Base-by-base conservation (phyloP, 2,888 invertebrate genomes). In the Coleophora flavipennella region DNA sequence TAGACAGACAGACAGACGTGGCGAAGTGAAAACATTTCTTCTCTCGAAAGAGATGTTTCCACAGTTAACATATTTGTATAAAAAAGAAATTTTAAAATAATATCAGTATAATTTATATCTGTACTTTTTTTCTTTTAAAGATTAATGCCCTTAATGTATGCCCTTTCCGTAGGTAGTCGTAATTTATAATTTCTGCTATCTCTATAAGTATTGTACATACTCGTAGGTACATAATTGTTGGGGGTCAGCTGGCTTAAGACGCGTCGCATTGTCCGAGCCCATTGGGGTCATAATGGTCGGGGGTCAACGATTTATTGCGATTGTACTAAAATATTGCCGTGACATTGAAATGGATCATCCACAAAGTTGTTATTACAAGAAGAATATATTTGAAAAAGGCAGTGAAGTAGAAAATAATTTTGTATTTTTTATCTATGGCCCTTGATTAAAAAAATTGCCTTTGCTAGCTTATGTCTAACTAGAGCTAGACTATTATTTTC, bases 101-200 rank as follows among this genome's bases (percentile, higher is more conserved):
- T n/a, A n/a, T n/a, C n/a, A n/a, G n/a, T n/a, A n/a, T n/a, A n/a
- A n/a, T n/a, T n/a, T n/a, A 6, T 20, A 20, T 4, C 20, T 20
- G 20, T 20, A 20, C 20, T 20, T 20, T 20, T 20, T 20, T 20
- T 20, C 3, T 55, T 51, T 50, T 43, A 59, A 57, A 32, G 39
- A 33, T 48, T 43, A 43, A 35, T 36, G 9, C n/a, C n/a, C n/a
- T n/a, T n/a, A n/a, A n/a, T n/a, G n/a, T n/a, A n/a, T n/a, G 13
- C 13, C 11, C 13, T 33, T 8, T 33, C 33, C 33, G 9, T 11
- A 1, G 8, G 31, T 2, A 9, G 11, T 13, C 33, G 51, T 59
- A 69, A 72, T 78, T 76, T 73, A 73, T 78, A 79, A 80, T 81
- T 77, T 80, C 77, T 79, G 75, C 70, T 71, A 69, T 77, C 74